Evolutionary conservation across 2,113 vertebrate species (phyloP).

Genomic region (Procapra przewalskii): DNA sequence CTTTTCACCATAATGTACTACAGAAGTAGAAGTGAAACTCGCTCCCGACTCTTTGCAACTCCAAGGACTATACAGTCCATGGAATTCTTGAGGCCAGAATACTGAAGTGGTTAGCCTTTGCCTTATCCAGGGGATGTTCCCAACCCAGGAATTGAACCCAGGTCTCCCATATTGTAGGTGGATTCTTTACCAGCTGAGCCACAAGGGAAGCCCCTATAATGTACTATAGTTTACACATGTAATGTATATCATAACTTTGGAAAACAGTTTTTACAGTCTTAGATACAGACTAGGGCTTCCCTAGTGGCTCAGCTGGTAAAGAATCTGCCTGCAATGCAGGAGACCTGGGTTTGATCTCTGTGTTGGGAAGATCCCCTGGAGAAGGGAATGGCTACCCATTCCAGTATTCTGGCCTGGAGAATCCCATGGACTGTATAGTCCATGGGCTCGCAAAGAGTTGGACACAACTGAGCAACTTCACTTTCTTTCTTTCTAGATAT

Average conservation of each 20-base stretch:
- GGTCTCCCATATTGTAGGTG: neutral
- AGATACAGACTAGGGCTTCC: neutral
- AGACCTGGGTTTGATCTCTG: neutral
- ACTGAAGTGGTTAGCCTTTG: neutral
- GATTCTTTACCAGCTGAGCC: neutral
- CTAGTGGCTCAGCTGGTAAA: neutral
- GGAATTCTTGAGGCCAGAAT: neutral
- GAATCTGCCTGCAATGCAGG: neutral
- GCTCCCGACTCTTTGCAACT: neutral
- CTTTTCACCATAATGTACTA: neutral
- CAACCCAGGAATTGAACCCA: neutral
- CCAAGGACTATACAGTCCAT: neutral
- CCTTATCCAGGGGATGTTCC: neutral
- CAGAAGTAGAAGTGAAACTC: neutral
- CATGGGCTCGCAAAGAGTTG: neutral
- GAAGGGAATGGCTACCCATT: neutral
- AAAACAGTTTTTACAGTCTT: neutral
- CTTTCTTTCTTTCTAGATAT: neutral
- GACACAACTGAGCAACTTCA: neutral
- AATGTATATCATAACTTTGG: neutral
- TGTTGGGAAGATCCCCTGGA: neutral
- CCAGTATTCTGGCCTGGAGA: neutral
- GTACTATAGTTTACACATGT: neutral
- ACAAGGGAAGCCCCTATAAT: neutral
- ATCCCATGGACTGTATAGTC: neutral